A percentile compares a stretch with the other conserved stretches of the same genome.
phyloP scores from a whole-genome alignment of 2,797 vertebrate genomes.

The Poecile montanus region DNA sequence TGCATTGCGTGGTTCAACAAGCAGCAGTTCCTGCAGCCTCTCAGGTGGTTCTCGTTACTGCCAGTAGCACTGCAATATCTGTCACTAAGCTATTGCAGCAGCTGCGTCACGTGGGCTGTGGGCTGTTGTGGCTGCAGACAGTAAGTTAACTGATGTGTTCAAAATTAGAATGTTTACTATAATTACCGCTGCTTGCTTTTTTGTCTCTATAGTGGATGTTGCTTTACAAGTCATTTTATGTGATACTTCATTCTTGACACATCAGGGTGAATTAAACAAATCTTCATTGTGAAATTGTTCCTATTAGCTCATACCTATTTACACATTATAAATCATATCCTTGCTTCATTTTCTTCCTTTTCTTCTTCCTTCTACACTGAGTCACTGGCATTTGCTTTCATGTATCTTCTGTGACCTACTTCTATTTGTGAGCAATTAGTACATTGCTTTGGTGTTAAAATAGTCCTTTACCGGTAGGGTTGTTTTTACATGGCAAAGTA shows the following conservation, averaged over 20 bases:
- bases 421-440: conserved; percentile 45
- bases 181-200: neutral
- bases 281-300: neutral
- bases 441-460: conserved; percentile 1
- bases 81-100: neutral
- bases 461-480: neutral
- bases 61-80: neutral
- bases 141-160: neutral
- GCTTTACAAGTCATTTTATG: neutral
- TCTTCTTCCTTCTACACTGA: conserved; percentile 44
- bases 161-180: neutral
- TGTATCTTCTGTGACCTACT: conserved; percentile 72
- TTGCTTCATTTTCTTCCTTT: conserved; percentile 7
- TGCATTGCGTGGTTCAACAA: accelerated
- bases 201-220: neutral
- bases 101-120: neutral
- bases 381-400: conserved; percentile 69
- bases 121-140: neutral
- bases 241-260: conserved; percentile 5
- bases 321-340: conserved; percentile 50
- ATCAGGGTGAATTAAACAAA: neutral
- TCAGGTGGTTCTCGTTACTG: neutral
- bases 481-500: neutral
- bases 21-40: neutral
- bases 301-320: conserved; percentile 29